phyloP scores from a whole-genome alignment of 2,888 invertebrate species.

The Chrysodeixis includens region DNA sequence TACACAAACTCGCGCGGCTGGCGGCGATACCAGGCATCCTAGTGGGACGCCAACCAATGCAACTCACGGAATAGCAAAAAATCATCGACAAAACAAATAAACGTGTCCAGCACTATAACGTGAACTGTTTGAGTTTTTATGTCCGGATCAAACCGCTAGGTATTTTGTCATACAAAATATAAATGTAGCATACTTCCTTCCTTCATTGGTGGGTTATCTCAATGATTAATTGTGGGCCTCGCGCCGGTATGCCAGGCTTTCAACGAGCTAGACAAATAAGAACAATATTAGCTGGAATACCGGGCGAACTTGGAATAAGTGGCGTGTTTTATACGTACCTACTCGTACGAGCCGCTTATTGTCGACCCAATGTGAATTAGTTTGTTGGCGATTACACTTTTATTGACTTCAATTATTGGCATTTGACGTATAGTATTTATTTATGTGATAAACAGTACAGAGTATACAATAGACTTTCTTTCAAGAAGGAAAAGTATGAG shows the following conservation, averaged over 20 bases:
- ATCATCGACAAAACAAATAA: constrained; percentile 40
- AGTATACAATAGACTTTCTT: no score
- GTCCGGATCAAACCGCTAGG: constrained; percentile 88
- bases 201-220: constrained; percentile 87
- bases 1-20: no score
- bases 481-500: no score
- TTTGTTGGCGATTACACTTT: neutral
- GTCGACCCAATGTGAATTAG: neutral
- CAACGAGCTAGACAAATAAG: constrained; percentile 69
- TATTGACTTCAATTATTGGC: neutral
- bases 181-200: constrained; percentile 88
- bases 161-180: constrained; percentile 90
- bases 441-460: no score
- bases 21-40: no score
- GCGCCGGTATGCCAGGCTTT: constrained; percentile 73
- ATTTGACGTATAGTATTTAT: neutral
- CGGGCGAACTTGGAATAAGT: constrained; percentile 47
- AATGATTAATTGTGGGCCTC: constrained; percentile 84
- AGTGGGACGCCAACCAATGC: no score
- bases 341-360: neutral
- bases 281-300: constrained; percentile 55
- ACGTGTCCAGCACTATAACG: constrained; percentile 65
- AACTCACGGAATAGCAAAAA: no score
- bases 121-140: constrained; percentile 86
- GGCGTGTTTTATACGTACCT: constrained; percentile 12